Evolutionary conservation across 2,888 invertebrate species (phyloP).

Genomic region (Lucinisca nassula): DNA sequence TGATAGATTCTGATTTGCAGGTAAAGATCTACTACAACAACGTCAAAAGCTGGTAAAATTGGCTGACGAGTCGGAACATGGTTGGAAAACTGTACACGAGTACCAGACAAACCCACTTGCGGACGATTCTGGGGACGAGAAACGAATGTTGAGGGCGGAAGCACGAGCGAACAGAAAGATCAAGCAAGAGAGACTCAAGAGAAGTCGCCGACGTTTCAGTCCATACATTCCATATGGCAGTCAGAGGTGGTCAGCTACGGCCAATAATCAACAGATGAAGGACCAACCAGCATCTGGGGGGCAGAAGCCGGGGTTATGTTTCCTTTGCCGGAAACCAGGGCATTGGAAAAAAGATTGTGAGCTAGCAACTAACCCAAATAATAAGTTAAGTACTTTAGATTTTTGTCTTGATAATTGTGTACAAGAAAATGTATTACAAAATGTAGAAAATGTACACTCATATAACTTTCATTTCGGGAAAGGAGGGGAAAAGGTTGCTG

Average conservation of each 20-base stretch:
- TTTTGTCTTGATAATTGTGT: background rate
- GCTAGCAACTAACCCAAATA: background rate
- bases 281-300: background rate
- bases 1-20: no score
- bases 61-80: background rate
- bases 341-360: background rate
- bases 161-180: background rate
- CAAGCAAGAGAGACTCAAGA: background rate
- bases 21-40: background rate
- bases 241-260: background rate
- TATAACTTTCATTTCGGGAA: no score
- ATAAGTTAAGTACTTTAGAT: background rate
- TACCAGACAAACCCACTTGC: background rate
- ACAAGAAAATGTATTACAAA: no score
- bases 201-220: background rate
- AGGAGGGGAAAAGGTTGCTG: no score
- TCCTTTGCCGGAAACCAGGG: background rate
- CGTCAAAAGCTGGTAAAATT: conserved; percentile 1
- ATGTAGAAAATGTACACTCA: no score
- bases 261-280: background rate
- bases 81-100: background rate
- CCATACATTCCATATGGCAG: background rate
- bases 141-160: background rate
- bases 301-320: background rate
- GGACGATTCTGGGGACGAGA: background rate